phyloP scores from a whole-genome alignment of 1,140 invertebrate species.

The Mercenaria mercenaria region DNA sequence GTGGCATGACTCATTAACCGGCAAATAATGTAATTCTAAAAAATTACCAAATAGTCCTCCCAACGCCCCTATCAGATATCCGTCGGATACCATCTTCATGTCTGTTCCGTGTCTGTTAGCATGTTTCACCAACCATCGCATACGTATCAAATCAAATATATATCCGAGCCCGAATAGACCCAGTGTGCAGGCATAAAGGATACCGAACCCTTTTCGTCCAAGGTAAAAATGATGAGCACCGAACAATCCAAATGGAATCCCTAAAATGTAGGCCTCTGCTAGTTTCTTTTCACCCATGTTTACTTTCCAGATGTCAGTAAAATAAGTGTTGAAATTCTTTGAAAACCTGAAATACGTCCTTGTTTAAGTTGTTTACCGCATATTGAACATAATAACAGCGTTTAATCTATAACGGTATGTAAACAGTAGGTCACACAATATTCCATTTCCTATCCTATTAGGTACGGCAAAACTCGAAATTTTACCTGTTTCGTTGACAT shows the following conservation, averaged over 20 bases:
- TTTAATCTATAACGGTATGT: too few relatives aligned
- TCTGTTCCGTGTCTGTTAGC: slow-evolving; percentile 67
- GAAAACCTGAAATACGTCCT: not conserved
- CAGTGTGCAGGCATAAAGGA: slow-evolving; percentile 75
- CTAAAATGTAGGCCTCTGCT: slow-evolving; percentile 70
- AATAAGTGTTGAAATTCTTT: not conserved
- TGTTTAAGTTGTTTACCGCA: not conserved
- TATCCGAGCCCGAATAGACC: slow-evolving; percentile 76
- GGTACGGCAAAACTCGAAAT: not conserved
- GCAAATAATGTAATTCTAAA: too few relatives aligned
- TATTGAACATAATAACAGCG: too few relatives aligned
- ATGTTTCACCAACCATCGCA: slow-evolving; percentile 73
- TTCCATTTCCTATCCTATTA: too few relatives aligned
- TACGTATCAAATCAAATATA: slow-evolving; percentile 72
- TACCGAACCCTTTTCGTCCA: slow-evolving; percentile 67
- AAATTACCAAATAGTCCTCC: slow-evolving; percentile 75
- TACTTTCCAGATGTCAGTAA: not conserved
- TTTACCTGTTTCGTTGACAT: not conserved
- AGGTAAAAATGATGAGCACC: too few relatives aligned
- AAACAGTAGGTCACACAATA: too few relatives aligned
- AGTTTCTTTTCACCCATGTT: slow-evolving; percentile 56
- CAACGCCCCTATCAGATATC: slow-evolving; percentile 75
- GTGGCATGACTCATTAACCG: not conserved
- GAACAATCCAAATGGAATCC: slow-evolving; percentile 69
- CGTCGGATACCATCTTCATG: slow-evolving; percentile 64